phyloP scores from a whole-genome alignment of 2,797 vertebrate genomes.

The Hipposideros larvatus region DNA sequence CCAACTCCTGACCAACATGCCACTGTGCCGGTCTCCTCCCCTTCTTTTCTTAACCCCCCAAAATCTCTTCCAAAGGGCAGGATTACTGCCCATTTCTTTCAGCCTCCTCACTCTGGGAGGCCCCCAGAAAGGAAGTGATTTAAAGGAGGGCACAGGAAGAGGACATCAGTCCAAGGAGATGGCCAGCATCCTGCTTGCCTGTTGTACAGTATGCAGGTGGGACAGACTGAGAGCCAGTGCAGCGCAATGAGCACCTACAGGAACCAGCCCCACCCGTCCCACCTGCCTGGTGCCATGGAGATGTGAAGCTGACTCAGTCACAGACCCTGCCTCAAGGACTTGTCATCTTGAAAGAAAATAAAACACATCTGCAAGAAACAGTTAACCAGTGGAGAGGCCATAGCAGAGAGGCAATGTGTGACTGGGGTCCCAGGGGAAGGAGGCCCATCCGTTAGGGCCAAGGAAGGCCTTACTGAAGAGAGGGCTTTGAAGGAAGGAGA shows the following conservation, averaged over 20 bases:
- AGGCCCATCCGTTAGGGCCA: accelerated
- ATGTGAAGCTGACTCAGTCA: neutral
- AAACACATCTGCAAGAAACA: neutral
- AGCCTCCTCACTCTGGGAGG: neutral
- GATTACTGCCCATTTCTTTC: neutral
- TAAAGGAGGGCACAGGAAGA: neutral
- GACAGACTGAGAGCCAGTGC: neutral
- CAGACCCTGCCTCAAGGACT: neutral
- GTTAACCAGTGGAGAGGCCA: neutral
- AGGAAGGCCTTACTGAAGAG: neutral
- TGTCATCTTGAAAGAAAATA: neutral
- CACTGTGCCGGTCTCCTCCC: too few relatives aligned
- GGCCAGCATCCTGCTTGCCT: neutral
- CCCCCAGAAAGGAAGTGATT: neutral
- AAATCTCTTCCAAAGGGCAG: neutral
- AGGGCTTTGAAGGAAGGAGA: neutral
- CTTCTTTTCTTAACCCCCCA: neutral
- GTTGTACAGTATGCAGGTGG: neutral
- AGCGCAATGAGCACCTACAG: neutral
- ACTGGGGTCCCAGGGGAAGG: neutral
- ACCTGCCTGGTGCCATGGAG: neutral
- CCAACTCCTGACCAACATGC: too few relatives aligned
- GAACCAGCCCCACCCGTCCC: neutral
- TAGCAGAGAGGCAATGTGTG: neutral
- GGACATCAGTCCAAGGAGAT: neutral